These are phyloP conservation scores for Myiozetetes cayanensis DNA, from an alignment of 2,113 vertebrate genomes.

Conservation along the genomic window DNA sequence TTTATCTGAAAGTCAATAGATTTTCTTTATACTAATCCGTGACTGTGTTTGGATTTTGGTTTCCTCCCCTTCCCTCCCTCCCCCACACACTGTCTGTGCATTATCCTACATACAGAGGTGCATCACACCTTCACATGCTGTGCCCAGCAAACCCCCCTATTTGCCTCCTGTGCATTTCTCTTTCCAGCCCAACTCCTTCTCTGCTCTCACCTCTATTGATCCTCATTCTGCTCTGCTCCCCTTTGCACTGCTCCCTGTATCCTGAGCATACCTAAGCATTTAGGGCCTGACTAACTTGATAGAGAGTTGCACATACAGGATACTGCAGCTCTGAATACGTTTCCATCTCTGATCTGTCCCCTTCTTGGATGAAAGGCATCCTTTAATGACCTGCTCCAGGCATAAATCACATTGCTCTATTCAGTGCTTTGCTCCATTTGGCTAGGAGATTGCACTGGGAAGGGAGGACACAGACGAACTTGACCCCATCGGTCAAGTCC, in stretches of 20 bases:
- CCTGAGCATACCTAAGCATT: neutral
- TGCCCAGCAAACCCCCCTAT: neutral
- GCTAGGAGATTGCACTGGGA: neutral
- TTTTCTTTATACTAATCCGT: neutral
- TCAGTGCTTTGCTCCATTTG: neutral
- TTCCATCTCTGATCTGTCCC: neutral
- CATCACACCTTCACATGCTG: fast-evolving
- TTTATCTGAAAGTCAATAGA: neutral
- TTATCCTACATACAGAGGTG: neutral
- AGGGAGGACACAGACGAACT: neutral
- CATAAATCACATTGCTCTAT: neutral
- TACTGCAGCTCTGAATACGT: neutral
- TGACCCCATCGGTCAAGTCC: fast-evolving
- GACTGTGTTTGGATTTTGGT: neutral
- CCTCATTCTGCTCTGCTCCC: neutral
- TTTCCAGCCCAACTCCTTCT: neutral
- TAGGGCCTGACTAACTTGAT: neutral
- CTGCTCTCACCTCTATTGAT: neutral
- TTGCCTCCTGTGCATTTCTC: neutral
- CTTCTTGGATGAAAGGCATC: neutral
- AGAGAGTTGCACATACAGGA: neutral
- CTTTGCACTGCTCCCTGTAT: neutral
- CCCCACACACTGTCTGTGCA: neutral
- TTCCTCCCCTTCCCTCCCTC: neutral
- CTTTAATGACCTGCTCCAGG: neutral